A percentile compares a stretch with the other conserved stretches of the same genome.
Conservation (phyloP, 2,797 vertebrate species). For the Ispidina lecontei region DNA sequence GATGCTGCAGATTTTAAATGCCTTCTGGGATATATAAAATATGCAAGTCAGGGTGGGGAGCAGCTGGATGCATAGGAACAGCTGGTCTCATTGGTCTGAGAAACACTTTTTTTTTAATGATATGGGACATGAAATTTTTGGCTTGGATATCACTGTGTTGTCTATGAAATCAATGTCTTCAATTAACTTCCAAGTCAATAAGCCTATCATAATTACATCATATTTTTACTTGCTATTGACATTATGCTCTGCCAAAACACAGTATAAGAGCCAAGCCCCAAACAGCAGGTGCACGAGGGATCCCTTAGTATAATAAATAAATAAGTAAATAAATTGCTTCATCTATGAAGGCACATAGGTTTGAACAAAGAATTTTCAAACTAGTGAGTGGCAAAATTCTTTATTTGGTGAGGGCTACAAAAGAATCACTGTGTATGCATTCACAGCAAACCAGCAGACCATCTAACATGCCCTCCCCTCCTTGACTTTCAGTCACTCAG, state of each 20-base stretch:
- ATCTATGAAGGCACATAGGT: background rate
- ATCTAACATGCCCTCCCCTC: background rate
- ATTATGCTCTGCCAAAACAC: background rate
- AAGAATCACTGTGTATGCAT: background rate
- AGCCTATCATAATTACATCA: background rate
- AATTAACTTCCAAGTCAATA: slow-evolving; percentile 4
- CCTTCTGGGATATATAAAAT: slow-evolving; percentile 40
- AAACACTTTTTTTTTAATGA: background rate
- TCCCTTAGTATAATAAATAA: background rate
- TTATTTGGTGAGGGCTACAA: background rate
- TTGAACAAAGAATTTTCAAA: background rate
- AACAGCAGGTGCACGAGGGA: background rate
- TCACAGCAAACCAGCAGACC: background rate
- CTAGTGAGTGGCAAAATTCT: background rate
- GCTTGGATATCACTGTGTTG: background rate
- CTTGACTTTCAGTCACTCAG: background rate
- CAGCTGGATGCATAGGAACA: slow-evolving; percentile 53
- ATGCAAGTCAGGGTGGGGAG: slow-evolving; percentile 34
- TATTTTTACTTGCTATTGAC: background rate
- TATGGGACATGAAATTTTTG: background rate
- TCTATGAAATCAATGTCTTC: slow-evolving; percentile 15
- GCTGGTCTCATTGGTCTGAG: slow-evolving; percentile 17
- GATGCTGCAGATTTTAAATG: slow-evolving; percentile 49
- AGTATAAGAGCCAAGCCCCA: background rate
- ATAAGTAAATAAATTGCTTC: background rate